Base-by-base conservation (phyloP, 2,888 invertebrate genomes). In the Anarsia innoxiella region DNA sequence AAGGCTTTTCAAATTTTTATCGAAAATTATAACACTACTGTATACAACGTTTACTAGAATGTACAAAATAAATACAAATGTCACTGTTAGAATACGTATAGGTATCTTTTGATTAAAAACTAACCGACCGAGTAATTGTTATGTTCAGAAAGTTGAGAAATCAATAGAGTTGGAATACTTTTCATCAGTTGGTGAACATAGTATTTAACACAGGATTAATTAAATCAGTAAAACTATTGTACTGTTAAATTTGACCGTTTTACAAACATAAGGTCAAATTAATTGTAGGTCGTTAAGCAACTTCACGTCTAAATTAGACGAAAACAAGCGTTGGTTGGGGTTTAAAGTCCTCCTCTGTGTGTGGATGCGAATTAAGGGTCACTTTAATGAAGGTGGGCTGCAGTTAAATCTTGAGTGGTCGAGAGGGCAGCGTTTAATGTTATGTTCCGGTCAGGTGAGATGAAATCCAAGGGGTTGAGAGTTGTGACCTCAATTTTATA, bases 321-420 rank as follows among this genome's bases (percentile, higher is more conserved):
- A 3, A 19, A 19, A 25, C 25, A 25, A 25, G 5, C 25, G 2
- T 3, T 25, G n/a, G 3, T 5, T 19, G 19, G 5, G 25, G 25
- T 25, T 25, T 25, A 9, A 9, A 9, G 5, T 25, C 3, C n/a
- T n/a, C n/a, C n/a, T 25, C 3, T 9, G 25, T 9, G 5, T 25
- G 2, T 25, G n/a, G n/a, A 25, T 25, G 25, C n/a, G n/a, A 9
- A n/a, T 25, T 25, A 25, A 25, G 25, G 25, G 25, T 25, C 25
- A 25, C n/a, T 25, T 25, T 25, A 25, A 25, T 25, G 4, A 25
- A 2, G n/a, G 25, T 3, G 25, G n/a, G 25, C n/a, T 25, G 25
- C 25, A 25, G 25, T 25, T 25, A 25, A 25, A 25, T 25, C 25
- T 25, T n/a, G n/a, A 25, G 25, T 25, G 25, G 25, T 25, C 2